Base-by-base conservation (phyloP, 2,888 invertebrate genomes). In the Phymatocera aterrima region DNA sequence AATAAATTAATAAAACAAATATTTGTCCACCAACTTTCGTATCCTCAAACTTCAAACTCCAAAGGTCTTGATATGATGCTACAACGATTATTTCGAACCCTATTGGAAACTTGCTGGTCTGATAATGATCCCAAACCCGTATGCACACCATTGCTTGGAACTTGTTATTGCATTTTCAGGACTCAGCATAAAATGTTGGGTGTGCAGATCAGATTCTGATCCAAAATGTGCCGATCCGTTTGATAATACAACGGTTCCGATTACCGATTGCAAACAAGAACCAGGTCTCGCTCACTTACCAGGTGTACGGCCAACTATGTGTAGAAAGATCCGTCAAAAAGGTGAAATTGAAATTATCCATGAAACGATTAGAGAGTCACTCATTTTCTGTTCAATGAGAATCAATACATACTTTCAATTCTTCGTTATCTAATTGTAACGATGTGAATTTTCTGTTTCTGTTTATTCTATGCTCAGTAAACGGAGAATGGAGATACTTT, bases 161-260 rank as follows among this genome's bases (percentile, higher is more conserved):
- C n/a, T 15, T 46, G 6, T n/a, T 28, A 15, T 24, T 0, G 15
- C 10, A 31, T 91, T 91, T 79, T 88, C 8, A 95, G 95, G 92
- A 82, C 89, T 91, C 70, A 92, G 93, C 79, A 95, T 96, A 68
- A 97, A 97, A 92, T 98, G 98, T 87, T 98, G 97, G 97, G 96
- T 95, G 77, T 98, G 98, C 86, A 94, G 97, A 82, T 97, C 97
- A 0, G 96, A 96, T 86, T 94, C 94, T 78, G 98, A 98, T 91
- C 96, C 97, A 0, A 96, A 97, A 91, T 98, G 98, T 88, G 95
- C 95, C 0, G 97, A 98, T 91, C 98, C 98, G 0, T 98, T 98
- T 86, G 97, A 98, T 89, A 98, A 98, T 87, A 94, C 94, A 43
- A 96, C 97, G 0, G 94, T 97, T 79, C 96, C 97, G 0, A 97